Conservation (phyloP, 2,113 vertebrate genomes). For the Gymnorhina tibicen region DNA sequence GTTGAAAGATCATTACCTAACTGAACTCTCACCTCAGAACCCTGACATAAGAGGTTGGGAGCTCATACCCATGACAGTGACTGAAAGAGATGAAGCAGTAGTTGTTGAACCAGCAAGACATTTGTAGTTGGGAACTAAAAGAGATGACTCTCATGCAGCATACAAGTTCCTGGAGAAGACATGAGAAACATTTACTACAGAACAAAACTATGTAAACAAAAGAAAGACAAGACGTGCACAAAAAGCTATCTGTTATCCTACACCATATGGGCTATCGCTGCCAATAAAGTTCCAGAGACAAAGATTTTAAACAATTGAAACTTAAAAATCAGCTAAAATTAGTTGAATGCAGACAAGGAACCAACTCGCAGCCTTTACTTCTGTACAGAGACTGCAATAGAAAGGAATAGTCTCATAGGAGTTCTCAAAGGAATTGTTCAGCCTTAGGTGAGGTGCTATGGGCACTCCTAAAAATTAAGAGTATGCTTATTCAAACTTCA, state of each 20-base stretch:
- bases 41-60: background rate
- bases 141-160: background rate
- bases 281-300: background rate
- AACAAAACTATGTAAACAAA: constrained; percentile 42
- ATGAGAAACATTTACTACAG: constrained; percentile 1
- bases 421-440: background rate
- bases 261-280: background rate
- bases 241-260: background rate
- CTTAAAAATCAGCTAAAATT: background rate
- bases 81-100: background rate
- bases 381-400: background rate
- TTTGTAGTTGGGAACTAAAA: background rate
- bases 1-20: background rate
- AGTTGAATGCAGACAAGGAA: background rate
- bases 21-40: background rate
- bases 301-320: background rate
- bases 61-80: background rate
- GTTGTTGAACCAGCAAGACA: background rate
- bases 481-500: background rate
- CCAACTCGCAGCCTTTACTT: background rate
- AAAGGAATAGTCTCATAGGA: background rate
- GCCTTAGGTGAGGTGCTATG: background rate
- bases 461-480: background rate
- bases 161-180: background rate
- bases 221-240: background rate